Evolutionary conservation across 2,888 invertebrate genomes (phyloP), one percentile per base, ranked within the genome.

Genomic region (Cerastoderma edule): DNA sequence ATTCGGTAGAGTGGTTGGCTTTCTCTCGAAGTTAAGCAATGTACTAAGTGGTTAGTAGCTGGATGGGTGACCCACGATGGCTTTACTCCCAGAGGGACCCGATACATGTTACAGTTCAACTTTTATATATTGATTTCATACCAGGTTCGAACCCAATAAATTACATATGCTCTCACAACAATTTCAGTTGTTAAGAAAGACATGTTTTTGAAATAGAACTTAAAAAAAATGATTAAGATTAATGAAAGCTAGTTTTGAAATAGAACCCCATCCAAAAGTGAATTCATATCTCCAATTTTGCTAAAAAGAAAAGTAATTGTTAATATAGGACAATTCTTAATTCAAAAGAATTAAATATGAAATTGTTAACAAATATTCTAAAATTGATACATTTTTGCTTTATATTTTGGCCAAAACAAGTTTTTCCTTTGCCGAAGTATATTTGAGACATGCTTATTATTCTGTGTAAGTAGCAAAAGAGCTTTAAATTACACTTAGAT

Each of bases 341-440:
- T 64, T 83, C 3, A 78, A 75, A 30, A 30, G 73, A 5, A 48
- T 75, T 73, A 28, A 72, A 54, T 19, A 35, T 46, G n/a, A n/a
- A n/a, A 53, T 77, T n/a, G 53, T 22, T 22, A 82, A 85, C 63
- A 50, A 71, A 27, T 83, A 83, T 76, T 85, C 82, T 66, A 80
- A 85, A 64, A 85, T n/a, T 85, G 83, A 75, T 68, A 83, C 22
- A 30, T 78, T 13, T 75, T 77, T 24, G 78, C 69, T 16, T 22
- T 73, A n/a, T n/a, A 66, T 68, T 56, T 46, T 75, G 6, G 33
- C 78, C 0, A 81, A 53, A 60, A 66, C 72, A 27, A 65, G 56
- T 22, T 80, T 80, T 72, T 81, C 27, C 60, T 72, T 84, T 67
- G 79, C 83, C 22, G 71, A 73, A 46, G 48, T 75, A 27, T 80